phyloP scores from a whole-genome alignment of 2,797 vertebrate species.

The Tapirus indicus region DNA sequence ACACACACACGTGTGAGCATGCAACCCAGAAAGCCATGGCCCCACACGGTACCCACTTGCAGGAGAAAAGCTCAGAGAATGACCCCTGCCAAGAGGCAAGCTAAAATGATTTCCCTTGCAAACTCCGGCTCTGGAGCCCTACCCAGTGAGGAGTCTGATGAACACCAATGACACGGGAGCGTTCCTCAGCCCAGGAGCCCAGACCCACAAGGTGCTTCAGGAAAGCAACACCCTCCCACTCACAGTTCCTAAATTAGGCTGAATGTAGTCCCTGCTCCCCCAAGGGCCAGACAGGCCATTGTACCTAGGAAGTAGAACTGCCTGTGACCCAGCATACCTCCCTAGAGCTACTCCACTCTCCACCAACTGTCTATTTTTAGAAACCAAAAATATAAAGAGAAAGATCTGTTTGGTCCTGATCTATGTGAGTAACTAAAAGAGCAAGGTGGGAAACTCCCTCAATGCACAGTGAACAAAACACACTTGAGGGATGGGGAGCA shows the following conservation, averaged over 20 bases:
- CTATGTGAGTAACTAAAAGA: conserved; percentile 54
- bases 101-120: conserved; percentile 76
- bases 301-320: conserved; percentile 30
- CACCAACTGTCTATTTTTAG: conserved; percentile 35
- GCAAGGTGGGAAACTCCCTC: conserved; percentile 69
- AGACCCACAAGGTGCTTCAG: neutral
- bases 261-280: conserved; percentile 44
- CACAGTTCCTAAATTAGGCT: conserved; percentile 65
- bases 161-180: neutral
- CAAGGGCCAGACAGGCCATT: conserved; percentile 16
- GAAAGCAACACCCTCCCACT: neutral
- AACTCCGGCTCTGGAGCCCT: conserved; percentile 49
- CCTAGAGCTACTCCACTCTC: conserved; percentile 33
- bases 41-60: neutral
- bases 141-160: neutral
- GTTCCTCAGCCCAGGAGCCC: neutral
- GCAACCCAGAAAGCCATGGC: neutral
- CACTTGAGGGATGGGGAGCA: neutral
- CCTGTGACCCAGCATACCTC: conserved; percentile 52
- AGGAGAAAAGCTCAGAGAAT: neutral
- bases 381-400: conserved; percentile 70
- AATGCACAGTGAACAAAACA: neutral
- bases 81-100: conserved; percentile 54
- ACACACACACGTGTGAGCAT: neutral
- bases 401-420: conserved; percentile 8